Conservation (phyloP, 2,113 vertebrate species). For the Ochotona curzoniae region DNA sequence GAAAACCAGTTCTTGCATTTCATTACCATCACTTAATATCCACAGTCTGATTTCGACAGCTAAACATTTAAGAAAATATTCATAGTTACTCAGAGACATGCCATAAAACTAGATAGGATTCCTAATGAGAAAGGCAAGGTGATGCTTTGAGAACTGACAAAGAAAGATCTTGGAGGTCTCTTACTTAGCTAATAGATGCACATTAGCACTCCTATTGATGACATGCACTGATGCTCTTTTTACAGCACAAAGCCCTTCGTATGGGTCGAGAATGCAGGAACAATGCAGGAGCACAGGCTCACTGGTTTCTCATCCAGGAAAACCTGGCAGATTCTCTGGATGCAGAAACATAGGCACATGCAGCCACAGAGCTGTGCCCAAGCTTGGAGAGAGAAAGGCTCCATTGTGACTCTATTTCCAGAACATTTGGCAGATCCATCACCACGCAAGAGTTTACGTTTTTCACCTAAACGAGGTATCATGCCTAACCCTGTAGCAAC, state of each 20-base stretch:
- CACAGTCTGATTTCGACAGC: neutral
- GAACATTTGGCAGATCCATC: neutral
- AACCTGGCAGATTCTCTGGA: neutral
- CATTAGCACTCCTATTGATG: neutral
- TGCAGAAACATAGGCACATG: neutral
- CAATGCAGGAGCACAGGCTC: no score
- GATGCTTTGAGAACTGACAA: neutral
- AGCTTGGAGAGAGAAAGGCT: neutral
- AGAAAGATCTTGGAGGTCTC: neutral
- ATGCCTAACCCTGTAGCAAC: neutral
- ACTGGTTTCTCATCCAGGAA: neutral
- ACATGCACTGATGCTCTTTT: fast-evolving
- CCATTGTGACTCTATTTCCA: neutral
- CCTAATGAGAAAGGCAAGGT: neutral
- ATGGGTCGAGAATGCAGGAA: neutral
- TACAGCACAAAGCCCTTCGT: neutral
- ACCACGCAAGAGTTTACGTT: neutral
- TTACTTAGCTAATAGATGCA: neutral
- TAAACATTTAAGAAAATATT: neutral
- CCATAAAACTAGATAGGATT: neutral
- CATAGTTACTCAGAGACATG: neutral
- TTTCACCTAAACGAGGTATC: no score
- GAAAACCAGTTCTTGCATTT: neutral
- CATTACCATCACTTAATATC: neutral
- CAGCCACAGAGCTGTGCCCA: neutral